Evolutionary conservation across 2,797 vertebrate species (phyloP).

Genomic region (Schizothorax lantsangensis): DNA sequence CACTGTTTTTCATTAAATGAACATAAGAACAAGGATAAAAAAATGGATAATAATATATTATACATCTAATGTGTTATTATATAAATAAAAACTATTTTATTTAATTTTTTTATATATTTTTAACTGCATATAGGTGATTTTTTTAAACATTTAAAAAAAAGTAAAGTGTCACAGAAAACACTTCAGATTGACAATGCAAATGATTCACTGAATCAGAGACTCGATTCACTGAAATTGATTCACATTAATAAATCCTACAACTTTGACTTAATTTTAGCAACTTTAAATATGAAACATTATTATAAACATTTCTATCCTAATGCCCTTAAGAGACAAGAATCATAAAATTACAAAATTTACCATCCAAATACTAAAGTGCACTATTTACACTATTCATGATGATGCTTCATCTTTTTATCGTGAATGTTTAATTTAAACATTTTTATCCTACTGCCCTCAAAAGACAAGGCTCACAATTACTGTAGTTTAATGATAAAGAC

Average conservation of each 20-base stretch:
- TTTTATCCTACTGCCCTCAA: not conserved
- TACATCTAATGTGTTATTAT: too few relatives aligned
- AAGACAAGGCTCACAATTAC: not conserved
- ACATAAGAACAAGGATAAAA: not conserved
- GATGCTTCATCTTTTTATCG: not conserved
- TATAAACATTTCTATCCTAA: not conserved
- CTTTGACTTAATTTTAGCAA: not conserved
- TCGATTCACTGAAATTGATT: not conserved
- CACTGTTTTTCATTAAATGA: not conserved
- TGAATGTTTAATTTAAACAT: not conserved
- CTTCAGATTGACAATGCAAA: not conserved
- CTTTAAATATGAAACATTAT: not conserved
- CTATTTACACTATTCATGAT: not conserved
- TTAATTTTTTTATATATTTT: not conserved
- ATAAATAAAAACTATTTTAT: too few relatives aligned
- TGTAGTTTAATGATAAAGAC: too few relatives aligned
- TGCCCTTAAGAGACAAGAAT: not conserved
- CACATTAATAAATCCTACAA: not conserved
- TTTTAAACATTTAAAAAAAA: not conserved
- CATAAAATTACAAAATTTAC: not conserved
- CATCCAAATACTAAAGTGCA: not conserved
- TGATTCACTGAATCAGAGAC: not conserved
- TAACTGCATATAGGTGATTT: not conserved
- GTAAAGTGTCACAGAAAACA: not conserved
- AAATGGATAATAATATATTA: too few relatives aligned